phyloP scores from a whole-genome alignment of 2,113 vertebrate species.

The Pygoscelis adeliae region DNA sequence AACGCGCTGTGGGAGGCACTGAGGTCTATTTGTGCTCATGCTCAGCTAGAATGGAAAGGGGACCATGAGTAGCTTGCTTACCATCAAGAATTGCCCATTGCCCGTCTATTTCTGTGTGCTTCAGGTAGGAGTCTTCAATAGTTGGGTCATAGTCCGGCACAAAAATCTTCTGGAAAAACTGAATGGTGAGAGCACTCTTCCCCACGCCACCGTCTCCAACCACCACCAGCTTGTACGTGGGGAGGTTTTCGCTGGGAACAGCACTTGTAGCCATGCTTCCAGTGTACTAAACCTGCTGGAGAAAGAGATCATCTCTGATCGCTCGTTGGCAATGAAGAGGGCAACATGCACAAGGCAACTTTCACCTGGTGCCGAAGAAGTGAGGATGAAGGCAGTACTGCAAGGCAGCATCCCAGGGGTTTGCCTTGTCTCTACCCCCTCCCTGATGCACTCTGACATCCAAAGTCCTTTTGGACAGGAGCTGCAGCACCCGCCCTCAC shows the following conservation, averaged over 20 bases:
- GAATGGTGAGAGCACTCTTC: conserved; percentile 98
- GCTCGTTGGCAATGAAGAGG: not conserved
- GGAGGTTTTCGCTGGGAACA: conserved; percentile 95
- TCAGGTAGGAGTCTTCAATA: conserved; percentile 98
- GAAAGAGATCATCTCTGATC: not conserved
- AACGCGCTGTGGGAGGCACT: not conserved
- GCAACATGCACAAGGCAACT: not conserved
- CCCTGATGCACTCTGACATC: not conserved
- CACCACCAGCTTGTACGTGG: conserved; percentile 97
- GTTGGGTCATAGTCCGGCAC: conserved; percentile 98
- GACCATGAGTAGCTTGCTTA: conserved; percentile 59
- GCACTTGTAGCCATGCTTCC: conserved; percentile 93
- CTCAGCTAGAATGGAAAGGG: not conserved
- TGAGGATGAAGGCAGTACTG: not conserved
- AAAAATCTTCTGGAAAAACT: conserved; percentile 99
- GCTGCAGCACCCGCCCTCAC: not conserved
- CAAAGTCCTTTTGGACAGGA: not conserved
- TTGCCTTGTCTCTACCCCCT: not conserved
- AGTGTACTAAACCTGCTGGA: conserved; percentile 78
- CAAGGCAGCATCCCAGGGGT: not conserved
- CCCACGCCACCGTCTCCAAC: conserved; percentile 97
- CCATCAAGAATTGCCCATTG: conserved; percentile 98
- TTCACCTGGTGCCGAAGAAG: not conserved
- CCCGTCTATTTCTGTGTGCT: conserved; percentile 97
- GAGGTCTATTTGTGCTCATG: not conserved